These are phyloP conservation scores for Bufo bufo DNA, from an alignment of 2,113 vertebrate genomes.

Conservation along the genomic window DNA sequence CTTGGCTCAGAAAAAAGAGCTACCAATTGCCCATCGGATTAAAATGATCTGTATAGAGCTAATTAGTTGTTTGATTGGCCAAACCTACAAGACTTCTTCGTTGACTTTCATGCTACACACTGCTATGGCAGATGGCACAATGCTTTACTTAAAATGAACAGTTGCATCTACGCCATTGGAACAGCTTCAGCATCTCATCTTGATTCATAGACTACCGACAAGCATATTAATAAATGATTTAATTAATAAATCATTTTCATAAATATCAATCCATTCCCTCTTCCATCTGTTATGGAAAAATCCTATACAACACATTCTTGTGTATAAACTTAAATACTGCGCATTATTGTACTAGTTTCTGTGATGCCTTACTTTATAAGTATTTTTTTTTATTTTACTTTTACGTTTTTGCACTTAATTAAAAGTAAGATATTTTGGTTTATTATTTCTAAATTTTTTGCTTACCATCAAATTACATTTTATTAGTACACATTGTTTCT, in stretches of 20 bases:
- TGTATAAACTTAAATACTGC: neutral
- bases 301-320: constrained; percentile 16
- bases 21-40: constrained; percentile 52
- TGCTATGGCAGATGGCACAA: constrained; percentile 49
- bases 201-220: constrained; percentile 59
- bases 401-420: neutral
- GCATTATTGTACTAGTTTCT: neutral
- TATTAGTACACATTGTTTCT: no score
- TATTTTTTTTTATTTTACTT: neutral
- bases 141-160: constrained; percentile 59
- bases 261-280: constrained; percentile 55
- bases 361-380: no score
- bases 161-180: constrained; percentile 56
- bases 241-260: constrained; percentile 59
- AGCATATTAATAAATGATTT: constrained; percentile 59
- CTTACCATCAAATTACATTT: neutral
- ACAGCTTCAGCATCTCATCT: constrained; percentile 58
- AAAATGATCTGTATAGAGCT: constrained; percentile 52
- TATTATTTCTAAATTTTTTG: neutral
- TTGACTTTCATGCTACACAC: constrained; percentile 52
- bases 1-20: constrained; percentile 36
- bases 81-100: constrained; percentile 54
- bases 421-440: neutral
- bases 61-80: constrained; percentile 58
- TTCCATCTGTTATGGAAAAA: constrained; percentile 57